Evolutionary conservation across 1,140 invertebrate genomes (phyloP), one percentile per base, ranked within the genome.

Genomic region (Amyelois transitella): DNA sequence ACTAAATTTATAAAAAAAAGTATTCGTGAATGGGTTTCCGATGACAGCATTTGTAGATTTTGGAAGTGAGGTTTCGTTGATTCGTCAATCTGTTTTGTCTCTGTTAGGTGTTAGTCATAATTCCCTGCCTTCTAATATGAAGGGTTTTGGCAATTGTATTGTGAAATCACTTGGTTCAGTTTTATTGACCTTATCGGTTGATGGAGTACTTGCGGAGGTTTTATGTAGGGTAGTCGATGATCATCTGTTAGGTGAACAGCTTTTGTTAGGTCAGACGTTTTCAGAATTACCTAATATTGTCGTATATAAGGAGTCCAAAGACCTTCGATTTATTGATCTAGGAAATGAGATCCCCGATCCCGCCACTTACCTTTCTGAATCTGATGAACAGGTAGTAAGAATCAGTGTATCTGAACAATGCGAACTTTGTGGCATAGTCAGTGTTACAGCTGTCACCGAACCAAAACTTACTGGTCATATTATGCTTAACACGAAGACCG

Each of bases 271-370:
- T 17, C 65, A 64, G 20, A 50, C 45, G 0, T 68, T 28, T 45
- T 51, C 61, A 0, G 65, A 68, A 38, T 61, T 59, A 21, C 58
- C 55, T 4, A 58, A 67, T 20, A 51, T 67, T 17, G 24, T 60
- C 8, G 52, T 63, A 0, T 32, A 43, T 20, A 67, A 67, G 32
- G 58, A 66, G 21, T 18, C 48, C 1, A 5, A 17, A 8, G 58
- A 55, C 17, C 24, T 66, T 10, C 50, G 44, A 12, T 66, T 62
- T 28, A 0, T 57, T 0, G 3, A 60, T 38, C 32, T 55, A 10
- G 43, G 38, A 44, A 28, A 22, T 5, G 55, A 61, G 25, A 7
- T 59, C 0, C 56, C 50, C 1, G 18, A 21, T 44, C 4, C 0
- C 32, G 2, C 22, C 10, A 5, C 10, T 17, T 4, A 12, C 12